Evolutionary conservation across 2,797 vertebrate species (phyloP), one percentile per base, ranked within the genome.

Genomic region (Tenualosa thibaudeaui): DNA sequence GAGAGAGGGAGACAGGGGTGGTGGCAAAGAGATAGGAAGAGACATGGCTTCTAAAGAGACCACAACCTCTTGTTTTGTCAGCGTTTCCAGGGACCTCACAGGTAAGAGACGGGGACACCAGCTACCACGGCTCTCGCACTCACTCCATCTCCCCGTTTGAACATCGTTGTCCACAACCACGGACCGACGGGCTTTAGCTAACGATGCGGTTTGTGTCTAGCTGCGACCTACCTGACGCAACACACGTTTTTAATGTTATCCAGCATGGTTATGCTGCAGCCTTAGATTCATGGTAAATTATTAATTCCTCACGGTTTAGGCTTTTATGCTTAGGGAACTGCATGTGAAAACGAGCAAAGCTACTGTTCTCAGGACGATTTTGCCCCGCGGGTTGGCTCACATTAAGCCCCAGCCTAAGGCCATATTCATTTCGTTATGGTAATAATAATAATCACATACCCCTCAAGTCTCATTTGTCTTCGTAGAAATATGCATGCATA

Each of bases 11-110:
- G 87, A 84, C 90, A 84, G 89, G 87, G 87, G 89, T 85, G 88
- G 90, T 81, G 81, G 84, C 68, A 89, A 88, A 89, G 90, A 87
- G 92, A 85, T 92, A 93, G 90, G 88, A 92, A 85, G 92, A 93
- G 93, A 93, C 92, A 96, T 96, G 95, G 95, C 95, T 94, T 93
- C 94, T 87, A 95, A 93, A 90, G 95, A 95, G 91, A 93, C 93
- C 88, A 87, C 92, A 82, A 91, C 91, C 90, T 90, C 91, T 88
- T 92, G 93, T 89, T 96, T 95, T 92, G 87, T 92, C 85, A 92
- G 91, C 88, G 90, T 95, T 86, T 94, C 85, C 93, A 94, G 94
- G 90, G 95, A 96, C 62, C 95, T 95, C 81, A 93, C 95, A 96
- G 95, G 95, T 96, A 93, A 94, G 94, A 94, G 83, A 50, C 87